Percentiles rank a stretch among this genome's conserved stretches.
These are phyloP conservation scores for Etheostoma perlongum DNA, from an alignment of 2,797 vertebrate genomes.

Conservation along the genomic window DNA sequence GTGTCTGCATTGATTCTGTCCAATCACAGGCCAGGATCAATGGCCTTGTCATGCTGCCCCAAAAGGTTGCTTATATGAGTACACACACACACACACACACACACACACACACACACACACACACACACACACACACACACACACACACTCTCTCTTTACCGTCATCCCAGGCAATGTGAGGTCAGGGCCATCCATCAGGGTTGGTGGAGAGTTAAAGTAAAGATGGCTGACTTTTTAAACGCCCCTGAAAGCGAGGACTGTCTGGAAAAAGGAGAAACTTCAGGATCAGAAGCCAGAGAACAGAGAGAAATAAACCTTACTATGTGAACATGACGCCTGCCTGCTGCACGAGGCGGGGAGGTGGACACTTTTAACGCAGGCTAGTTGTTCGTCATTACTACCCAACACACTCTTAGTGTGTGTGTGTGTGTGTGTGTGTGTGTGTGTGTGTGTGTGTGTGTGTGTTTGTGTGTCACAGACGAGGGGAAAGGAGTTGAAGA, in stretches of 20 bases:
- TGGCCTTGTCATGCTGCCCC: no score
- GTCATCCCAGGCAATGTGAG: slow-evolving; percentile 37
- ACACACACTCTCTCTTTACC: slow-evolving; percentile 21
- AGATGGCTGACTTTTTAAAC: slow-evolving; percentile 54
- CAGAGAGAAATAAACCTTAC: slow-evolving; percentile 64
- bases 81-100: slow-evolving; percentile 22
- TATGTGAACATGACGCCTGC: slow-evolving; percentile 42
- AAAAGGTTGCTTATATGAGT: no score
- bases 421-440: slow-evolving; percentile 18
- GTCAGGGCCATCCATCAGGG: no score
- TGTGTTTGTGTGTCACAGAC: slow-evolving; percentile 40
- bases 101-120: slow-evolving; percentile 11
- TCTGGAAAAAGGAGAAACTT: slow-evolving; percentile 27
- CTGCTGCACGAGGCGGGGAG: slow-evolving; percentile 36
- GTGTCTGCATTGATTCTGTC: no score
- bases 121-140: no score
- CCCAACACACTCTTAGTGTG: slow-evolving; percentile 15
- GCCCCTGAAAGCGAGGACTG: slow-evolving; percentile 34
- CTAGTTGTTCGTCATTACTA: slow-evolving; percentile 40
- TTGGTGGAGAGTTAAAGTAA: no score
- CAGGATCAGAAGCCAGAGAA: slow-evolving; percentile 25
- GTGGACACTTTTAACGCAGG: slow-evolving; percentile 58
- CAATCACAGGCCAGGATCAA: no score
- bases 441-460: slow-evolving; percentile 29
- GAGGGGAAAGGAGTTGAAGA: slow-evolving; percentile 53